Conservation (phyloP, 2,797 vertebrate species). For the Aviceda cuculoides region DNA sequence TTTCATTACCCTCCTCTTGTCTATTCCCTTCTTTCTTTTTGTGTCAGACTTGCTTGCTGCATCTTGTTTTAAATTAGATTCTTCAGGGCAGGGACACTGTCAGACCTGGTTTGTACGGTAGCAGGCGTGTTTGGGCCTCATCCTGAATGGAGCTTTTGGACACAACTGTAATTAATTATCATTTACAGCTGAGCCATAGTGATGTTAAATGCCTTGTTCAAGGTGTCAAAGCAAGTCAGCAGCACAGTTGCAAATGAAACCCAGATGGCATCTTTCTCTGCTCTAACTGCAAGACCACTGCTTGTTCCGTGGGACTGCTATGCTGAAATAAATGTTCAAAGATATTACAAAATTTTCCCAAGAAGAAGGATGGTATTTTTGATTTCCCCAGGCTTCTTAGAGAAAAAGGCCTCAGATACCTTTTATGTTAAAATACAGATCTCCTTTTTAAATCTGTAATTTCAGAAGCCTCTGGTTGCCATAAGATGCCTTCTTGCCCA, state of each 20-base stretch:
- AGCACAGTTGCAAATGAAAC: slow-evolving; percentile 16
- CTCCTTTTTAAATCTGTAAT: not conserved
- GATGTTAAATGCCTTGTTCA: slow-evolving; percentile 26
- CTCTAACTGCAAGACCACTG: not conserved
- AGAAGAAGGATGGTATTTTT: not conserved
- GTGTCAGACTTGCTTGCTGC: not conserved
- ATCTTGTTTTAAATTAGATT: slow-evolving; percentile 15
- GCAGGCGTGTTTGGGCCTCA: not conserved
- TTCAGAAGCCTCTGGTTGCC: not conserved
- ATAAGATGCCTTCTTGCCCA: not conserved
- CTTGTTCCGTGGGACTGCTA: not conserved
- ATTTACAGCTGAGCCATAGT: slow-evolving; percentile 17
- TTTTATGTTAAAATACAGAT: not conserved
- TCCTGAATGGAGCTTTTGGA: slow-evolving; percentile 18
- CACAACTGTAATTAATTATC: slow-evolving; percentile 29
- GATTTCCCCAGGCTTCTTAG: not conserved
- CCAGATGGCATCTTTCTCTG: slow-evolving; percentile 10
- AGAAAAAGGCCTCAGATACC: not conserved
- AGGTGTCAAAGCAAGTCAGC: slow-evolving; percentile 19
- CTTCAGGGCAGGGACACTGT: not conserved
- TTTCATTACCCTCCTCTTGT: slow-evolving; percentile 6
- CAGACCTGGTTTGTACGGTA: not conserved
- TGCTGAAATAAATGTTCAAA: not conserved
- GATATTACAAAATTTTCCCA: not conserved
- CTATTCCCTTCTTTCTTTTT: slow-evolving; percentile 28